phyloP scores from a whole-genome alignment of 2,797 vertebrate genomes.

The Taeniopygia guttata region DNA sequence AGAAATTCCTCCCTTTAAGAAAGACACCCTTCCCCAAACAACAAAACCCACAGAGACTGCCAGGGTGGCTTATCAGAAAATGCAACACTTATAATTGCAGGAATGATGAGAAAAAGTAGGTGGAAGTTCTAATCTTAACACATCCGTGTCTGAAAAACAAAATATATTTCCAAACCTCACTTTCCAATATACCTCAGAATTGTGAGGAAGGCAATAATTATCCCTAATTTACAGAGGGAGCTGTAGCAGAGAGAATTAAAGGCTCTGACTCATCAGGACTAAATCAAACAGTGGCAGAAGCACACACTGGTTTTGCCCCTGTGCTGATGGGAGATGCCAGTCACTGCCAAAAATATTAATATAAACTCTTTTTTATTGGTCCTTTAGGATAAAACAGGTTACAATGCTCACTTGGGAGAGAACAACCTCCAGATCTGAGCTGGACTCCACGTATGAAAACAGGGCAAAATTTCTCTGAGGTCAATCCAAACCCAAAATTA shows the following conservation, averaged over 20 bases:
- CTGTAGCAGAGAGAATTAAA: neutral
- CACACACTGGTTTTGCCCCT: neutral
- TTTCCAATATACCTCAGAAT: neutral
- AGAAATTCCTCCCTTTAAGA: neutral
- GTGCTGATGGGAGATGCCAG: neutral
- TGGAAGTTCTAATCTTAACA: neutral
- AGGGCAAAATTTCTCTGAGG: neutral
- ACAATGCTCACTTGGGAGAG: neutral
- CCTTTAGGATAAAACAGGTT: neutral
- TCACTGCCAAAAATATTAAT: neutral
- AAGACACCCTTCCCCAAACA: neutral
- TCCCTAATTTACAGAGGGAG: neutral
- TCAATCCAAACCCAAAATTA: neutral
- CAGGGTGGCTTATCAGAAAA: neutral
- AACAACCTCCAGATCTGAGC: neutral
- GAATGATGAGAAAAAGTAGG: neutral
- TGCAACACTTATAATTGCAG: neutral
- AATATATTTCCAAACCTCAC: neutral
- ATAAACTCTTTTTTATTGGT: neutral
- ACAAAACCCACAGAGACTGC: neutral
- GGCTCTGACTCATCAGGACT: neutral
- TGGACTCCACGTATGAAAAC: fast-evolving
- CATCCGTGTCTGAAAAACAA: neutral
- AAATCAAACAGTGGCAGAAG: neutral
- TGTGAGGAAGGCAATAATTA: constrained; percentile 5